A percentile compares a stretch with the other conserved stretches of the same genome.
Evolutionary conservation across 2,113 vertebrate species (phyloP).

Genomic region (Macheiramphus alcinus): DNA sequence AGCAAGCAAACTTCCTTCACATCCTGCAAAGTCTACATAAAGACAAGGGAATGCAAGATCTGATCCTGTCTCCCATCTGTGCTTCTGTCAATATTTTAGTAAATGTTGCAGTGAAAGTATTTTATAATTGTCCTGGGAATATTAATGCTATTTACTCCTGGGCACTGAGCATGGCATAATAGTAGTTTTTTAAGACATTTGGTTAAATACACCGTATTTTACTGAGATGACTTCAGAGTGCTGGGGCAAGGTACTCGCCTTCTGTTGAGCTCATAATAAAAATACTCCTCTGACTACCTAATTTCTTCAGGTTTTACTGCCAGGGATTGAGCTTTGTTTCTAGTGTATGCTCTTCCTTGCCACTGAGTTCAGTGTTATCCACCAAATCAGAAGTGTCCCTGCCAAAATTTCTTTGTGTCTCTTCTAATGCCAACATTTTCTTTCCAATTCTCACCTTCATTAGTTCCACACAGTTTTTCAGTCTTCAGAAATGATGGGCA

Average conservation of each 20-base stretch:
- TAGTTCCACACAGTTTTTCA: not conserved
- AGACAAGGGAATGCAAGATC: not conserved
- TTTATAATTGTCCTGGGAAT: not conserved
- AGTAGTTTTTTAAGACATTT: not conserved
- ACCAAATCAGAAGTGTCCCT: not conserved
- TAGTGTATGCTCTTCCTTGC: not conserved
- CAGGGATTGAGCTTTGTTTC: not conserved
- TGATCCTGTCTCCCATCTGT: not conserved
- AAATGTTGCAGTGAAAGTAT: not conserved
- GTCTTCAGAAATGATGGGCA: not conserved
- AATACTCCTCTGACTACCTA: not conserved
- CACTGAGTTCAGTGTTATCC: not conserved
- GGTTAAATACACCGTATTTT: not conserved
- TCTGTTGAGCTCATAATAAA: not conserved
- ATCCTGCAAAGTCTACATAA: not conserved
- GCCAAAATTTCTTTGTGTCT: not conserved
- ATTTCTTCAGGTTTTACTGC: not conserved
- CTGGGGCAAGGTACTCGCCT: not conserved
- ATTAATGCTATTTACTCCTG: not conserved
- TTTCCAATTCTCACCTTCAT: not conserved
- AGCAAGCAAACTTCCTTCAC: not conserved
- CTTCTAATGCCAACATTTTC: not conserved
- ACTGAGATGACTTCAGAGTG: not conserved
- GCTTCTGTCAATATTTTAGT: not conserved
- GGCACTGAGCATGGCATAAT: not conserved